A percentile compares a stretch with the other conserved stretches of the same genome.
These are phyloP conservation scores for Rhingia rostrata DNA, from an alignment of 2,888 invertebrate genomes.

Conservation along the genomic window DNA sequence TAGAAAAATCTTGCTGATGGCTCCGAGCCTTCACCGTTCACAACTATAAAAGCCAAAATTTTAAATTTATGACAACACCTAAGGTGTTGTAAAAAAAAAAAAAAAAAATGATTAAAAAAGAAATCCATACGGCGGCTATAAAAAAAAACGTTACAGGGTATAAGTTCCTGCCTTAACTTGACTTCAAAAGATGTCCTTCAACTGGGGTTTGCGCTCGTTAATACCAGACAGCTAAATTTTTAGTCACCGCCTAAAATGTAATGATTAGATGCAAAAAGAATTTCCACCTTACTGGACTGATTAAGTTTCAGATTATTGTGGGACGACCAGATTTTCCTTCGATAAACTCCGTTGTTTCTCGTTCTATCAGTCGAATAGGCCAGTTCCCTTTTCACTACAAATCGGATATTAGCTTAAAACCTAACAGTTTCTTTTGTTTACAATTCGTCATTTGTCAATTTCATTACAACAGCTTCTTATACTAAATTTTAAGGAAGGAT, in stretches of 20 bases:
- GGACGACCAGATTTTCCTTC: neutral
- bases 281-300: conserved; percentile 57
- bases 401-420: conserved; percentile 18
- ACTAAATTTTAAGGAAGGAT: conserved; percentile 3
- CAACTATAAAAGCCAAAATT: conserved; percentile 56
- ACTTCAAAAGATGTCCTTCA: neutral
- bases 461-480: conserved; percentile 17
- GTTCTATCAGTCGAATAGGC: neutral
- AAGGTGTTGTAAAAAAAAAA: conserved; percentile 44
- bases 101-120: neutral
- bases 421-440: conserved; percentile 31
- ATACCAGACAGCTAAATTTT: conserved; percentile 3
- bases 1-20: neutral
- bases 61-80: conserved; percentile 54
- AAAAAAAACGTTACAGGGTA: neutral
- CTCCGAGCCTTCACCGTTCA: conserved; percentile 13
- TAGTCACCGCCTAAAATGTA: conserved; percentile 51
- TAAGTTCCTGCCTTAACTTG: neutral
- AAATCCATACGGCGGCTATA: neutral
- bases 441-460: conserved; percentile 3
- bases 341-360: neutral
- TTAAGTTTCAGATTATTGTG: neutral
- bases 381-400: conserved; percentile 7
- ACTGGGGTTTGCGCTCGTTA: neutral
- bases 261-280: conserved; percentile 51